A percentile compares a stretch with the other conserved stretches of the same genome.
Evolutionary conservation across 2,888 invertebrate genomes (phyloP).

Genomic region (Ceratothoa steindachneri): DNA sequence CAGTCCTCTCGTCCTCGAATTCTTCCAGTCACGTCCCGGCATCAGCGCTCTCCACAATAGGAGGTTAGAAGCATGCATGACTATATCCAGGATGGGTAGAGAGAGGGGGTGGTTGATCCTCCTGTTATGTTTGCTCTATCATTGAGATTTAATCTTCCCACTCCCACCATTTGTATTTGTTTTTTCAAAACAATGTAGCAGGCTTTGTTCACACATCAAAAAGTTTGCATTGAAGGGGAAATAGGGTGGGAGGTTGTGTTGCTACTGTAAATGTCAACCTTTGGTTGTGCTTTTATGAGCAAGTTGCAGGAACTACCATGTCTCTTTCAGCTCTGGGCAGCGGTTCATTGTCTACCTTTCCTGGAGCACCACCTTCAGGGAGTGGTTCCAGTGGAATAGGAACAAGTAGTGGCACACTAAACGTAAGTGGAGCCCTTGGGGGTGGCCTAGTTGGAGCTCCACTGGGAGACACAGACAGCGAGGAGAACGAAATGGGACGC

Average conservation of each 20-base stretch:
- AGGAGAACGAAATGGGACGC: constrained; percentile 92
- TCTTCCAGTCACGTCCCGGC: constrained; percentile 49
- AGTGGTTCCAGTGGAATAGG: constrained; percentile 19
- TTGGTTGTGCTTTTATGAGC: too few species aligned
- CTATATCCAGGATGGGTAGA: neutral
- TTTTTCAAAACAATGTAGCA: too few species aligned
- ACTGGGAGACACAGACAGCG: constrained; percentile 57
- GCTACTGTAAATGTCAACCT: too few species aligned
- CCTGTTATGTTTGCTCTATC: too few species aligned
- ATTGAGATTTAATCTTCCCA: too few species aligned
- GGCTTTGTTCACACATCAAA: too few species aligned
- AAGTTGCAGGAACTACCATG: too few species aligned
- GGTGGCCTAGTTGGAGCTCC: constrained; percentile 48
- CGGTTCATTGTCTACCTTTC: neutral
- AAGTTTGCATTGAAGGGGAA: too few species aligned
- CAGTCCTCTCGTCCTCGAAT: constrained; percentile 47
- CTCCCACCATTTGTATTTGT: too few species aligned
- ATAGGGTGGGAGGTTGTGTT: too few species aligned
- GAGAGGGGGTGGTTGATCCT: too few species aligned
- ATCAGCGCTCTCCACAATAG: constrained; percentile 52
- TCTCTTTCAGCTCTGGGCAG: neutral
- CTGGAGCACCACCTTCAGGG: constrained; percentile 15
- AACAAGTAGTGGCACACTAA: constrained; percentile 36
- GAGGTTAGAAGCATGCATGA: constrained; percentile 48
- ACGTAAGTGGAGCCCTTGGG: constrained; percentile 31